These are phyloP conservation scores for Ceratina japonica DNA, from an alignment of 1,140 invertebrate species.

Conservation along the genomic window DNA sequence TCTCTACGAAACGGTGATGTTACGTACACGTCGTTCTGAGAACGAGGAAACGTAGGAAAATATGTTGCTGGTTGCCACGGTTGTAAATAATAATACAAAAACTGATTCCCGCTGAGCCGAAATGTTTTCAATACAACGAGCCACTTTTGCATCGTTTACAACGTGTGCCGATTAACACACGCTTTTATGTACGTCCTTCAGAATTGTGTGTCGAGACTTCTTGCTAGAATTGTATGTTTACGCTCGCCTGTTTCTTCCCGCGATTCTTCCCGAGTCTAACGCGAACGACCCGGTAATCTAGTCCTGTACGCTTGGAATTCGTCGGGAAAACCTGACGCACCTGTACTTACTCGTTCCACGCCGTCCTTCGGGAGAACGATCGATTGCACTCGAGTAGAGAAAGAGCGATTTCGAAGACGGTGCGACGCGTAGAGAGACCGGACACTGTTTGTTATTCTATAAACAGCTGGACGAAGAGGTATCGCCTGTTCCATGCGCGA, in stretches of 20 bases:
- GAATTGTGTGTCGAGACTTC: slow-evolving; percentile 17
- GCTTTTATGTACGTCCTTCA: slow-evolving; percentile 60
- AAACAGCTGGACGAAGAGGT: neutral
- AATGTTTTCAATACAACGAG: neutral
- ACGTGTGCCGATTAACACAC: slow-evolving; percentile 36
- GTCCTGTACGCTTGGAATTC: neutral
- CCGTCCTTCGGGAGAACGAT: neutral
- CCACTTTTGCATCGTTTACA: slow-evolving; percentile 43
- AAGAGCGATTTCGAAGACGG: neutral
- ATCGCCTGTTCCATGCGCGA: neutral
- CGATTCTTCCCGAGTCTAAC: neutral
- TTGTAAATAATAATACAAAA: slow-evolving; percentile 16
- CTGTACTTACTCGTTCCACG: no score
- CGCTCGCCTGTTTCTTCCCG: slow-evolving; percentile 18
- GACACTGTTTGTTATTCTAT: neutral
- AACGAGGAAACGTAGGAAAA: neutral
- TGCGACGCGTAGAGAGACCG: neutral
- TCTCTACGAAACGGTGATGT: no score
- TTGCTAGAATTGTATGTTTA: slow-evolving; percentile 44
- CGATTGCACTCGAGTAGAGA: neutral
- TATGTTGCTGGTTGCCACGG: slow-evolving; percentile 7
- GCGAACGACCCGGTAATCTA: neutral
- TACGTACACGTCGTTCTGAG: no score
- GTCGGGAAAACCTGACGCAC: no score
- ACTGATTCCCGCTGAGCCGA: neutral